Evolutionary conservation across 2,797 vertebrate species (phyloP).

Genomic region (Pseudotriccus pelzelni): DNA sequence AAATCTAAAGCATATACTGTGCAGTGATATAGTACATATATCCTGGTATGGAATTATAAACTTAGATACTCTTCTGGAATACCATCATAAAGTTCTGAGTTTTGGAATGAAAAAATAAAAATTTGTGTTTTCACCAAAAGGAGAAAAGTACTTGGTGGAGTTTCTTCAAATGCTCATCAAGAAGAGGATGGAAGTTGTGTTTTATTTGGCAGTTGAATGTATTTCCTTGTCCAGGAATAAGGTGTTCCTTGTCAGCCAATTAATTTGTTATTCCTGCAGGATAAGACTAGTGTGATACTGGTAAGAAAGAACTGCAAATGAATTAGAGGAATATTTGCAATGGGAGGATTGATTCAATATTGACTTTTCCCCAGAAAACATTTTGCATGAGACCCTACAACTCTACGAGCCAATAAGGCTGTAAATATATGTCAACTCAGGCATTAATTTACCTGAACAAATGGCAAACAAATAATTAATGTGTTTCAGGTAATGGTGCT

Average conservation of each 20-base stretch:
- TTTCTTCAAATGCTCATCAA: conserved; percentile 37
- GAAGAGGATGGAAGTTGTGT: background rate
- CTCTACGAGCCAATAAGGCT: background rate
- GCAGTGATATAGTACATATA: background rate
- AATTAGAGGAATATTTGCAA: conserved; percentile 15
- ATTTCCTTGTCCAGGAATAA: conserved; percentile 28
- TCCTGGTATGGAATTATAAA: background rate
- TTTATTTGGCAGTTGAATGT: conserved; percentile 38
- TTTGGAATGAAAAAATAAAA: conserved; percentile 36
- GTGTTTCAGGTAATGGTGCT: background rate
- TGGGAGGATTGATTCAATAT: background rate
- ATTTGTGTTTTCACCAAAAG: background rate
- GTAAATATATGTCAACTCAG: background rate
- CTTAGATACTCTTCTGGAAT: background rate
- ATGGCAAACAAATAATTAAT: background rate
- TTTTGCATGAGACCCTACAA: background rate
- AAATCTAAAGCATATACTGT: background rate
- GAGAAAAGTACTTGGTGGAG: background rate
- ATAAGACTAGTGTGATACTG: background rate
- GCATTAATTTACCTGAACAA: background rate
- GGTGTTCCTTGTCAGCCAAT: background rate
- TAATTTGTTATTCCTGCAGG: conserved; percentile 1
- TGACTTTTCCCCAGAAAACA: background rate
- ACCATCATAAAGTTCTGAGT: background rate
- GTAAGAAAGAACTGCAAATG: background rate